Evolutionary conservation across 2,113 vertebrate genomes (phyloP).

Genomic region (Paralichthys olivaceus): DNA sequence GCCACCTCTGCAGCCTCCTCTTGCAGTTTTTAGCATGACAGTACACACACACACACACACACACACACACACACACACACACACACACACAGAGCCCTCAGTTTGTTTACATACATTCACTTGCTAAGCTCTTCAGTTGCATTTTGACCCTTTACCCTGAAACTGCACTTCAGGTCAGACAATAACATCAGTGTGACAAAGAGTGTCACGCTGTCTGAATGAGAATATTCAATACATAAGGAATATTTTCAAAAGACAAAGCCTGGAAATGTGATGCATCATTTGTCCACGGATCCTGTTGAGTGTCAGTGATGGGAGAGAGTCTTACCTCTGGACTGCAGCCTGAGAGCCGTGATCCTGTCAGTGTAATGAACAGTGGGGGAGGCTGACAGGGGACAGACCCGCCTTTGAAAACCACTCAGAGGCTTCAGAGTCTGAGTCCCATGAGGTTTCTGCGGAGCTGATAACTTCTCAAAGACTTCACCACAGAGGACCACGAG

Average conservation of each 20-base stretch:
- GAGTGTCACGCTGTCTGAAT: background rate
- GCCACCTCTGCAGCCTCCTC: slow-evolving; percentile 11
- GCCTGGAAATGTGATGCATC: background rate
- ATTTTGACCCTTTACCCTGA: background rate
- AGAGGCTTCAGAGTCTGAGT: slow-evolving; percentile 41
- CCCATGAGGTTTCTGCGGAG: slow-evolving; percentile 40
- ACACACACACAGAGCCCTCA: background rate
- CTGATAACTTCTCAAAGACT: slow-evolving; percentile 14
- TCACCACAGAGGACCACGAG: background rate
- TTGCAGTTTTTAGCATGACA: slow-evolving; percentile 25
- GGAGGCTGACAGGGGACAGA: background rate
- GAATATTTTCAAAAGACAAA: background rate
- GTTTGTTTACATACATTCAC: slow-evolving; percentile 4
- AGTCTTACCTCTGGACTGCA: slow-evolving; percentile 23
- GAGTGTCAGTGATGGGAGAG: background rate
- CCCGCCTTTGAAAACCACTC: slow-evolving; percentile 22
- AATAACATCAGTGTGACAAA: slow-evolving; percentile 1
- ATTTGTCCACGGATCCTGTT: background rate
- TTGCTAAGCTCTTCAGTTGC: background rate
- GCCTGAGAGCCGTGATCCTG: background rate
- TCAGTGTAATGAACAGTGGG: background rate
- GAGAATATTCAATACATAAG: no score
- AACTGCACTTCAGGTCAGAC: background rate
- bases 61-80: background rate
- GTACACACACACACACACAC: slow-evolving; percentile 14